A percentile compares a stretch with the other conserved stretches of the same genome.
phyloP scores from a whole-genome alignment of 2,888 invertebrate species.

The Tetheella fluctuosa region DNA sequence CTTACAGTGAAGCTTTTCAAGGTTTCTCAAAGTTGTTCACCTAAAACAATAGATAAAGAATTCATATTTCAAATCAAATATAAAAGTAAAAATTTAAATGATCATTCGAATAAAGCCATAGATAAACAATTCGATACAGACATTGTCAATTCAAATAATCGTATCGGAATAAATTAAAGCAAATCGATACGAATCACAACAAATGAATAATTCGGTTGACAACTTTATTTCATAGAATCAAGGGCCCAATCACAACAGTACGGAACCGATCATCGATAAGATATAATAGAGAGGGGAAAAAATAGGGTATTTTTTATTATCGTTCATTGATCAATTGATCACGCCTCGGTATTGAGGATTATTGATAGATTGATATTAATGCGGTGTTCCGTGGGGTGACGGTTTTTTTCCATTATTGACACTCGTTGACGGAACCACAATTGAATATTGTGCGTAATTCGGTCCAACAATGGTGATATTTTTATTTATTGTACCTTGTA shows the following conservation, averaged over 20 bases:
- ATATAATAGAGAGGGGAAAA: slow-evolving; percentile 64
- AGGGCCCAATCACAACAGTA: slow-evolving; percentile 65
- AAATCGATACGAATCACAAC: slow-evolving; percentile 35
- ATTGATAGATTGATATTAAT: slow-evolving; percentile 83
- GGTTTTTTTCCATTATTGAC: slow-evolving; percentile 63
- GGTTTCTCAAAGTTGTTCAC: neutral
- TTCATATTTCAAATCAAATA: neutral
- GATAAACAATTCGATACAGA: slow-evolving; percentile 10
- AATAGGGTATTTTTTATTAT: slow-evolving; percentile 68
- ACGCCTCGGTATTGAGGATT: slow-evolving; percentile 76
- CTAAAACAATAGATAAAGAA: neutral
- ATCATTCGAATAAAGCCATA: neutral
- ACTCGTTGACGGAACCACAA: slow-evolving; percentile 75
- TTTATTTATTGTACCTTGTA: slow-evolving; percentile 48
- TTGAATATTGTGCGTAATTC: slow-evolving; percentile 73
- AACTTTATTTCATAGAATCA: slow-evolving; percentile 58
- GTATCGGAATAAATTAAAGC: slow-evolving; percentile 45
- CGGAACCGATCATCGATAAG: slow-evolving; percentile 65
- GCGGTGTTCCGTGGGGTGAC: slow-evolving; percentile 66
- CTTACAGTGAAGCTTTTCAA: neutral
- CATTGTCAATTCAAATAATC: slow-evolving; percentile 38
- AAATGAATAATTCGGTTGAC: slow-evolving; percentile 63
- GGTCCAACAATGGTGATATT: slow-evolving; percentile 59
- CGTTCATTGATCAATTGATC: slow-evolving; percentile 76
- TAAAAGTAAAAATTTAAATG: no score